Evolutionary conservation across 2,888 invertebrate species (phyloP), one percentile per base, ranked within the genome.

Genomic region (Cataglyphis rosenhaueri): DNA sequence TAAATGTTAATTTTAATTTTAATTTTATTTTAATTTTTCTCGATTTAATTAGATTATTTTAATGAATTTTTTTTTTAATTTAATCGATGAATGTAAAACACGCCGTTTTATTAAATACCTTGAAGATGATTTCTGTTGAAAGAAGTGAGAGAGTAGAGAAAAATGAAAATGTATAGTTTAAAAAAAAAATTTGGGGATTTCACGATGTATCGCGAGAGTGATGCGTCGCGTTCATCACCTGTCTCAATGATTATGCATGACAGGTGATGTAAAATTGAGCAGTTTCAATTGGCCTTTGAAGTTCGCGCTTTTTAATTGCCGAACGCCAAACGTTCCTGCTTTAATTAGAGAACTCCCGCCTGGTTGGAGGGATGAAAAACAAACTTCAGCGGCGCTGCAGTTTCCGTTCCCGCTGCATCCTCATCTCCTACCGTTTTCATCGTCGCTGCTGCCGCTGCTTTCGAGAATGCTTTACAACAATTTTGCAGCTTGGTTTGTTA

Each of bases 281-380:
- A 65, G 74, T 83, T 84, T 82, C 81, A 83, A 85, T 84, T 78
- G 81, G 82, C 73, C 87, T 86, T 90, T 90, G 85, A 87, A 82
- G 86, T 57, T 52, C 25, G 57, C 21, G 55, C 83, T 85, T 86
- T 87, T 82, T 85, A 88, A 88, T 87, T 79, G 87, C 83, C 85
- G 62, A 87, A 25, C 83, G 84, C 74, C 84, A 81, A 84, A 86
- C 86, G 85, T 76, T 73, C 73, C 82, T 70, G 86, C 83, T 87
- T 86, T 86, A 89, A 89, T 89, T 89, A 89, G 78, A 87, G 87
- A 85, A 85, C 85, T 85, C 75, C 15, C 71, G 29, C 48, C 21
- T n/a, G 64, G 70, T 55, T 59, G 52, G 52, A 70, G 55, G 71
- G 85, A 81, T 65, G 62, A 87, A 86, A 84, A 84, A 86, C 89